These are phyloP conservation scores for Heliornis fulica DNA, from an alignment of 2,113 vertebrate genomes.

Conservation along the genomic window DNA sequence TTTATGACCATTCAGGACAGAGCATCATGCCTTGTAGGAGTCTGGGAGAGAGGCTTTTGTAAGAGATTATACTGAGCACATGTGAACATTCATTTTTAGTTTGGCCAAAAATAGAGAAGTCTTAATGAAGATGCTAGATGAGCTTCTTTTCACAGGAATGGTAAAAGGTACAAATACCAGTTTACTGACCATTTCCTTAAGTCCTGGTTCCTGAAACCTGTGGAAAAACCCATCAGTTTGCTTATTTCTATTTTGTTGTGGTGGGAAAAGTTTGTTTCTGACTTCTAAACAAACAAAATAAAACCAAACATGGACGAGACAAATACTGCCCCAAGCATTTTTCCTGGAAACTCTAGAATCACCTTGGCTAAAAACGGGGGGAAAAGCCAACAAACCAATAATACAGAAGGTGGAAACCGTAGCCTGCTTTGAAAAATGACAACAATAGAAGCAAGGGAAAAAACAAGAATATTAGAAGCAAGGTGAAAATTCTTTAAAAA, in stretches of 20 bases:
- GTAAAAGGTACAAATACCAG: background rate
- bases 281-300: no score
- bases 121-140: background rate
- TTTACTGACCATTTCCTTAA: background rate
- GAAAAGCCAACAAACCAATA: background rate
- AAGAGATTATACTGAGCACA: background rate
- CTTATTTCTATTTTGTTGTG: background rate
- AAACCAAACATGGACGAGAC: background rate
- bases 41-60: background rate
- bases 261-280: background rate
- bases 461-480: background rate
- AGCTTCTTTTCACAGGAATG: background rate
- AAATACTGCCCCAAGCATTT: background rate
- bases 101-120: background rate
- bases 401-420: background rate
- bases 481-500: background rate
- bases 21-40: background rate
- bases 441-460: background rate
- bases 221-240: background rate
- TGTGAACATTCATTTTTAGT: background rate
- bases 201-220: background rate
- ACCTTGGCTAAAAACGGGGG: background rate
- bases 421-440: background rate
- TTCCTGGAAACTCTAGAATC: background rate
- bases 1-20: background rate